Evolutionary conservation across 2,113 vertebrate genomes (phyloP).

Genomic region (Apodemus speciosus): DNA sequence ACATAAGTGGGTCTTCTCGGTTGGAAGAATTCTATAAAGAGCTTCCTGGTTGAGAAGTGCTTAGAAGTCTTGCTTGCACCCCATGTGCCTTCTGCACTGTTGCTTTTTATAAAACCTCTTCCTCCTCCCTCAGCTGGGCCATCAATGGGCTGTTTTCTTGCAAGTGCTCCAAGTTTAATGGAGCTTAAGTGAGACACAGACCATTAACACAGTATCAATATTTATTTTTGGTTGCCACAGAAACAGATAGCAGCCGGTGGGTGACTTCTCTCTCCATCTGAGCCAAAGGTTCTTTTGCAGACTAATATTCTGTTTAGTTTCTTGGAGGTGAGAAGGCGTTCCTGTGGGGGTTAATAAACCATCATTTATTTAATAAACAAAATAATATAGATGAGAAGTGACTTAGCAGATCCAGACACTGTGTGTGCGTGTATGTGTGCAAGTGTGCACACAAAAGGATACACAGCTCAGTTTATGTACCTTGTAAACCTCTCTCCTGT

Average conservation of each 20-base stretch:
- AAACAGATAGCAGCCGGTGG: slow-evolving; percentile 70
- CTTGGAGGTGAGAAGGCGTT: not conserved
- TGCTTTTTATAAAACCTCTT: slow-evolving; percentile 70
- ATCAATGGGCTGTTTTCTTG: slow-evolving; percentile 79
- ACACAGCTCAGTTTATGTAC: not conserved
- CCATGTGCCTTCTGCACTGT: slow-evolving; percentile 59
- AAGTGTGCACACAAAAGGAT: not conserved
- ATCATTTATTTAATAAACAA: slow-evolving; percentile 71
- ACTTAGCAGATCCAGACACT: not conserved
- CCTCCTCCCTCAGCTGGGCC: slow-evolving; percentile 59
- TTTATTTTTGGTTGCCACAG: slow-evolving; percentile 81
- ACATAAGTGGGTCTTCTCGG: slow-evolving; percentile 4
- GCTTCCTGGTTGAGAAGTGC: slow-evolving; percentile 43
- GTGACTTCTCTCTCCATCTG: slow-evolving; percentile 49
- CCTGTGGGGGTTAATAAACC: slow-evolving; percentile 55
- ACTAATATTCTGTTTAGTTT: slow-evolving; percentile 66
- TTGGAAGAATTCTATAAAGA: slow-evolving; percentile 49
- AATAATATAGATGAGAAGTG: slow-evolving; percentile 8
- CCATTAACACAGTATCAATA: slow-evolving; percentile 81
- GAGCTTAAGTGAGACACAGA: slow-evolving; percentile 82
- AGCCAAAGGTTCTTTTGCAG: slow-evolving; percentile 63
- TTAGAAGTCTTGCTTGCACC: slow-evolving; percentile 11
- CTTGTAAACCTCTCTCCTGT: not conserved
- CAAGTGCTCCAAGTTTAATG: slow-evolving; percentile 79
- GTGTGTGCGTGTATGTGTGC: not conserved